phyloP scores from a whole-genome alignment of 2,888 invertebrate species.

The Xanthia togata region DNA sequence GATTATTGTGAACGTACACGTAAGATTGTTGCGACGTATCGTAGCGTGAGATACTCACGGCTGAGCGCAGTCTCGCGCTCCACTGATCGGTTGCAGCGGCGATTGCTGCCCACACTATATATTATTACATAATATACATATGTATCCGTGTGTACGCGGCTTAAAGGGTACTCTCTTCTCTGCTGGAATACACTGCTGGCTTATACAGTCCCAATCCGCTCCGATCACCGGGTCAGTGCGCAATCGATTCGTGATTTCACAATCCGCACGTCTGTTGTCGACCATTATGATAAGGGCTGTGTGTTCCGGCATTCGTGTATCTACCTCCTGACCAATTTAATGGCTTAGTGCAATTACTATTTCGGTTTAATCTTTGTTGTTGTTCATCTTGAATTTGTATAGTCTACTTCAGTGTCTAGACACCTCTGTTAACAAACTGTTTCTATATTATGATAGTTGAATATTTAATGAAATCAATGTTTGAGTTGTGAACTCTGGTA shows the following conservation, averaged over 20 bases:
- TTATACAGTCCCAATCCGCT: conserved; percentile 26
- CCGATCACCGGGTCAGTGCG: conserved; percentile 13
- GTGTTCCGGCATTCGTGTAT: conserved; percentile 62
- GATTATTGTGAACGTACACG: conserved; percentile 42
- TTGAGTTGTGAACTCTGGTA: conserved; percentile 66
- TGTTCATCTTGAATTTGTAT: conserved; percentile 58
- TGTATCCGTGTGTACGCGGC: conserved; percentile 33
- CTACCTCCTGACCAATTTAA: conserved; percentile 75
- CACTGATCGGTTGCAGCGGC: conserved; percentile 38
- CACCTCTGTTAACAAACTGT: conserved; percentile 57
- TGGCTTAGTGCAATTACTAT: conserved; percentile 59
- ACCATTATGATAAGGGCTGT: conserved; percentile 1
- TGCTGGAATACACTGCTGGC: conserved; percentile 51
- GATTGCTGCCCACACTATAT: conserved; percentile 14
- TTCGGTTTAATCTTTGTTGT: conserved; percentile 48
- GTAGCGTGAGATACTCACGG: conserved; percentile 45
- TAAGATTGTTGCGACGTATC: conserved; percentile 43
- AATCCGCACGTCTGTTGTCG: conserved; percentile 13
- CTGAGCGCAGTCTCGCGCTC: conserved; percentile 49
- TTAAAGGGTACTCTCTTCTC: conserved; percentile 43
- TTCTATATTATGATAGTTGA: conserved; percentile 65
- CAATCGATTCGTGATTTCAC: conserved; percentile 25
- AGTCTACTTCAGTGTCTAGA: conserved; percentile 64
- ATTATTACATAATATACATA: conserved; percentile 33
- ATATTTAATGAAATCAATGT: conserved; percentile 57